Base-by-base conservation (phyloP, 2,113 vertebrate species). In the Felis chaus region DNA sequence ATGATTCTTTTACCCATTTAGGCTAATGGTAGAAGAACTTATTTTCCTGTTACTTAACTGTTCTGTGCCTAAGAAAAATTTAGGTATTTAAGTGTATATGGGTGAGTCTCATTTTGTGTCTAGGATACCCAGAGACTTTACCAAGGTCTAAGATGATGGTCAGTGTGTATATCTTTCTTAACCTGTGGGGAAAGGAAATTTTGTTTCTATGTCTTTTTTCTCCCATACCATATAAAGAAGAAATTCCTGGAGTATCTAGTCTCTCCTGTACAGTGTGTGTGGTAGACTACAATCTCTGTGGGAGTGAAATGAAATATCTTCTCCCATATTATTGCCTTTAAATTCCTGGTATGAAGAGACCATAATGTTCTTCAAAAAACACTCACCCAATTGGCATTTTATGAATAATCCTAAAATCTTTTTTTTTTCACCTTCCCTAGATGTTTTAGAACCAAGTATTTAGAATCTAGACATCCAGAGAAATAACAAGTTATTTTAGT, bases 391-490 rank as follows among this genome's bases (percentile, higher is more conserved):
- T 65, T 94, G 50, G 10, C 36, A 96, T 96, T 95, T 90, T 74
- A 66, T 92, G 63, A 93, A 83, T 94, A 96, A 66, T 89, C 89
- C n/a, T 90, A 90, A 89, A 92, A 81, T 96, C 21, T 50, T 50
- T 95, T 80, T 92, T 92, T 92, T 91, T 95, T 94, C 23, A 63
- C 94, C 31, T 92, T 96, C 86, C 5, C 33, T 93, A 93, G 78
- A 55, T 96, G 61, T 95, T 90, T 97, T 94, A 83, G 53, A 96
- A 39, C 4, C 7, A 92, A 78, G 33, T 81, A 36, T 27, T 89
- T 97, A 96, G 50, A 95, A 57, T 36, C n/a, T 97, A 94, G 83
- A 95, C 39, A 89, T 92, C 27, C 33, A 55, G n/a, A 94, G 55
- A 88, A 41, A 89, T 61, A 50, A 81, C 71, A 76, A 92, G 41